Evolutionary conservation across 2,113 vertebrate genomes (phyloP).

Genomic region (Ptychochromis oligacanthus): DNA sequence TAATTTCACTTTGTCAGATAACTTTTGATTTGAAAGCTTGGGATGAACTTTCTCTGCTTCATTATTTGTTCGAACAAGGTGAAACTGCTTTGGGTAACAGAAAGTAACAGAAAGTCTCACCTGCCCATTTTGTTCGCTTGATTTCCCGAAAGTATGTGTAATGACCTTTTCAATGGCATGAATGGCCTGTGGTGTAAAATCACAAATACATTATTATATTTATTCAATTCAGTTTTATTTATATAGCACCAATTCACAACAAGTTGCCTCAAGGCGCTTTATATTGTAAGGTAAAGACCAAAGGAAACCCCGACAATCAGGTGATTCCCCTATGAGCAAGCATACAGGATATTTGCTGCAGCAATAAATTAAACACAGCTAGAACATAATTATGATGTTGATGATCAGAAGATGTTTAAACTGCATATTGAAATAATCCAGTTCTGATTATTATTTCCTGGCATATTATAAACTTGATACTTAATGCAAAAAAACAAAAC

Average conservation of each 20-base stretch:
- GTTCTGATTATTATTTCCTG: background rate
- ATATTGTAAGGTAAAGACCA: background rate
- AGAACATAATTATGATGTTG: background rate
- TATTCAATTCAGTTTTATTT: background rate
- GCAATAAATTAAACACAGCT: background rate
- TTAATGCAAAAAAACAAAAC: background rate
- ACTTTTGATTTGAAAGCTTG: background rate
- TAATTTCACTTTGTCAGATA: background rate
- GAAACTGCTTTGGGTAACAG: background rate
- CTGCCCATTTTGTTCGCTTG: background rate
- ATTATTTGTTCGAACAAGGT: slow-evolving; percentile 20
- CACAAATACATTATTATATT: background rate
- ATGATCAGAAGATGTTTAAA: background rate
- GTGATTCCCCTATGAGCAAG: background rate
- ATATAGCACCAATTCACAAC: background rate
- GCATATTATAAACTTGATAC: background rate
- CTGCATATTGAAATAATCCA: background rate
- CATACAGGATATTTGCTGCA: background rate
- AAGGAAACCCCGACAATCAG: background rate
- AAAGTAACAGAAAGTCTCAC: background rate
- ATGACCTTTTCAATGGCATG: background rate
- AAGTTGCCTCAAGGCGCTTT: background rate
- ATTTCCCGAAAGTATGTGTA: background rate
- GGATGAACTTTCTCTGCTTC: background rate
- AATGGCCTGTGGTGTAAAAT: background rate